Evolutionary conservation across 2,888 invertebrate genomes (phyloP).

Genomic region (Hedychridium roseum): DNA sequence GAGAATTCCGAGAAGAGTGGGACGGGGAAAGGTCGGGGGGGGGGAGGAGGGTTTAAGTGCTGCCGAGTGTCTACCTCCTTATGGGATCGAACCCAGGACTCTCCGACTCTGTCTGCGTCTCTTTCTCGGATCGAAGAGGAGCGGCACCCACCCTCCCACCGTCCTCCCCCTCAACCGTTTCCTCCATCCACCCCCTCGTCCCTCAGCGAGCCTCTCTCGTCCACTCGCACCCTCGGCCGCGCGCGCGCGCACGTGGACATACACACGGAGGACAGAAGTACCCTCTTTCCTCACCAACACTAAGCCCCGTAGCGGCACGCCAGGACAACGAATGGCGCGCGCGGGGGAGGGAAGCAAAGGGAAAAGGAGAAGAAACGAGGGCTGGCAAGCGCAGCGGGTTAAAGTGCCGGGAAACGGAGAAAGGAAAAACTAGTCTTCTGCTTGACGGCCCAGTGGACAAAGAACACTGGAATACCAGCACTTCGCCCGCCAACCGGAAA

Average conservation of each 20-base stretch:
- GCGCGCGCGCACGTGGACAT: slow-evolving; percentile 17
- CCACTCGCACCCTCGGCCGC: slow-evolving; percentile 37
- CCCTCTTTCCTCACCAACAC: no score
- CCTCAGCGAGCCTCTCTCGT: slow-evolving; percentile 33
- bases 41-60: slow-evolving; percentile 56
- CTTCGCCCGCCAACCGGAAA: no score
- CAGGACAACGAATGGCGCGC: no score
- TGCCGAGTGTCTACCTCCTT: slow-evolving; percentile 60
- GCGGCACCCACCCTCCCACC: slow-evolving; percentile 27
- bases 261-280: no score
- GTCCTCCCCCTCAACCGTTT: slow-evolving; percentile 18
- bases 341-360: no score
- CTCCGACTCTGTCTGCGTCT: slow-evolving; percentile 44
- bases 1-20: slow-evolving; percentile 25
- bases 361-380: no score
- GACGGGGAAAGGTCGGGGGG: slow-evolving; percentile 22
- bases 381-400: no score
- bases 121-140: slow-evolving; percentile 61
- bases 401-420: no score
- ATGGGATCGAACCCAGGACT: slow-evolving; percentile 54
- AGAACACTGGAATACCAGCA: no score
- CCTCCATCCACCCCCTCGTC: slow-evolving; percentile 45
- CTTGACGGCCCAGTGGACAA: no score
- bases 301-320: no score
- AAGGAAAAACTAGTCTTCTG: no score